Evolutionary conservation across 2,888 invertebrate species (phyloP).

Genomic region (Prosopocoilus inquinatus): DNA sequence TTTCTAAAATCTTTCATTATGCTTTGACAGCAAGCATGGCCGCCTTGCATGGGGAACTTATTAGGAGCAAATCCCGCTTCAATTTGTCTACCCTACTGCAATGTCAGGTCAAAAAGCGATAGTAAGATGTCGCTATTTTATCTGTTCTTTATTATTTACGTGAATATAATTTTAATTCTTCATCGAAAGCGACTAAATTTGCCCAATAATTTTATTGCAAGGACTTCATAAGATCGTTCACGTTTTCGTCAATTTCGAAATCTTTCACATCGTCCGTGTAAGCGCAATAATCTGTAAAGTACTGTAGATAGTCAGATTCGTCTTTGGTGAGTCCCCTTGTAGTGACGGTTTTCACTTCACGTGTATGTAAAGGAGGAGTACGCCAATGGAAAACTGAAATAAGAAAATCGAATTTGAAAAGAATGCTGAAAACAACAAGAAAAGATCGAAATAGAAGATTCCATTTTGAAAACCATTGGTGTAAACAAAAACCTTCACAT

Average conservation of each 20-base stretch:
- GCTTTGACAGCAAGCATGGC: no score
- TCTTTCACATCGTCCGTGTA: conserved; percentile 29
- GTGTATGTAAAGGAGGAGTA: conserved; percentile 24
- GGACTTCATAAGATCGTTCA: conserved; percentile 7
- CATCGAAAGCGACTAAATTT: no score
- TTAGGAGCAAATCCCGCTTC: no score
- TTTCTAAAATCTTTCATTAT: no score
- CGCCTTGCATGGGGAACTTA: no score
- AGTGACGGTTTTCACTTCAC: conserved; percentile 14
- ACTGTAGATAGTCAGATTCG: conserved; percentile 31
- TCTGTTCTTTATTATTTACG: no score
- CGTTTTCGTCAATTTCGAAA: conserved; percentile 27
- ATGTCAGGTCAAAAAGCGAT: no score
- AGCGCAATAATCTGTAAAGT: conserved; percentile 33
- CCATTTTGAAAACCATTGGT: background rate
- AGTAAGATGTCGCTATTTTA: no score
- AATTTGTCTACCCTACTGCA: no score
- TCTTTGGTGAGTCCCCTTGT: conserved; percentile 21
- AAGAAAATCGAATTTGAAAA: background rate
- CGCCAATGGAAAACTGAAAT: conserved; percentile 25
- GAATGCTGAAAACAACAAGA: no score
- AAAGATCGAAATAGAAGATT: background rate
- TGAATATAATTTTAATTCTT: no score
- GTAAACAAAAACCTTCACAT: background rate
- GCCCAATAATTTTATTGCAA: no score